Conservation (phyloP, 2,113 vertebrate genomes). For the Ramphastos sulfuratus region DNA sequence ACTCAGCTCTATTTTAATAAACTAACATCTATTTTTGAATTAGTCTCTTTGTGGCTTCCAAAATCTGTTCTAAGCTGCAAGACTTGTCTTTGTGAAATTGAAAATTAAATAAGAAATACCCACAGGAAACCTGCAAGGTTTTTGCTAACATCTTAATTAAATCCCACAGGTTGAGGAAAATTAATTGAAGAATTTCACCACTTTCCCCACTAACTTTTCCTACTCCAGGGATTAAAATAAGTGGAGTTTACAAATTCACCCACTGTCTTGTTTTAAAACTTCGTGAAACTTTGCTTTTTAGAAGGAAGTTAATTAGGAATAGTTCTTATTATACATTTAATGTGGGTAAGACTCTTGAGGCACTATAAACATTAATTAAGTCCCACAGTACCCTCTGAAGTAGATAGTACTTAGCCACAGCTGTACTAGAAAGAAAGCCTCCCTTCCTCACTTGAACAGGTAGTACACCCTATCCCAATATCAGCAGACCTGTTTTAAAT, state of each 20-base stretch:
- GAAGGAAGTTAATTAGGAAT: slow-evolving; percentile 59
- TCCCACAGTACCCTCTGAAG: slow-evolving; percentile 21
- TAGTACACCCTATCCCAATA: not conserved
- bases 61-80: slow-evolving; percentile 12
- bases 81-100: not conserved
- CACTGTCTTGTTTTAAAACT: slow-evolving; percentile 43
- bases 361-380: slow-evolving; percentile 62
- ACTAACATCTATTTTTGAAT: slow-evolving; percentile 37
- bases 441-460: not conserved
- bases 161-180: slow-evolving; percentile 54
- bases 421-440: not conserved
- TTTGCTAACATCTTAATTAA: slow-evolving; percentile 55
- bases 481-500: not conserved
- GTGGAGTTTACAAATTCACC: slow-evolving; percentile 46
- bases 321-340: slow-evolving; percentile 45
- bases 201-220: slow-evolving; percentile 44
- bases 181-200: slow-evolving; percentile 57
- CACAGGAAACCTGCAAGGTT: slow-evolving; percentile 20
- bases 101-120: slow-evolving; percentile 53
- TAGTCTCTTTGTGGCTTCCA: not conserved
- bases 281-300: slow-evolving; percentile 50
- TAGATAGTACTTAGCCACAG: not conserved
- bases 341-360: slow-evolving; percentile 40
- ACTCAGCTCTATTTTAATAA: not conserved
- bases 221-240: slow-evolving; percentile 52